These are phyloP conservation scores for Leptinotarsa rubiginosa DNA, from an alignment of 2,888 invertebrate genomes.

Conservation along the genomic window DNA sequence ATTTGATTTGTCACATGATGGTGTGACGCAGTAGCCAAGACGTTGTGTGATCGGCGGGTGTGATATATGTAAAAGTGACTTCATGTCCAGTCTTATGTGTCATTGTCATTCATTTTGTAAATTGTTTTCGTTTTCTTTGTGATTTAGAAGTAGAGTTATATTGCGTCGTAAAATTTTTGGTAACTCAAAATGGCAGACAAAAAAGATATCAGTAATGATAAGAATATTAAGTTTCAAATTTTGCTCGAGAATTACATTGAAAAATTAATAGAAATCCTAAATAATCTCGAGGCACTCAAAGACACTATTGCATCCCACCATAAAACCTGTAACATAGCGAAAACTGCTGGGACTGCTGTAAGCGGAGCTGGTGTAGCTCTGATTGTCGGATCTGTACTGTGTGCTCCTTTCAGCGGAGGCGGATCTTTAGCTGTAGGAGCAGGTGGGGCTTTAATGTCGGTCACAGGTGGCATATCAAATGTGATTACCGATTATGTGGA, in stretches of 20 bases:
- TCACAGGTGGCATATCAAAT: conserved; percentile 50
- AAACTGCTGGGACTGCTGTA: conserved; percentile 47
- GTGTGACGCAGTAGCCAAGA: no score
- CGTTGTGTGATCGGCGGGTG: no score
- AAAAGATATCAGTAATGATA: conserved; percentile 5
- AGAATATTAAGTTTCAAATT: conserved; percentile 39
- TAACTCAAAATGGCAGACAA: neutral
- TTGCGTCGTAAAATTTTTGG: conserved; percentile 4
- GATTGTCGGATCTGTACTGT: conserved; percentile 47
- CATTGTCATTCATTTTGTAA: neutral
- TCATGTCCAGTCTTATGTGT: neutral
- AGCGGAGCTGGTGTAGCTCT: conserved; percentile 50
- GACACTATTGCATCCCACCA: conserved; percentile 46
- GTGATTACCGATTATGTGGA: conserved; percentile 50
- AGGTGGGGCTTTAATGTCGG: conserved; percentile 52
- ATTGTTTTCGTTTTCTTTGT: neutral
- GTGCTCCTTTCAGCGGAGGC: conserved; percentile 48
- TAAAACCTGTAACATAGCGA: conserved; percentile 47
- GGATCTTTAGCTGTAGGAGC: conserved; percentile 48
- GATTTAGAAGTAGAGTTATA: neutral
- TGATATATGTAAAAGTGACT: no score
- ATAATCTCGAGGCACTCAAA: conserved; percentile 43
- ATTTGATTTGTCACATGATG: no score
- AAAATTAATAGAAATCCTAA: conserved; percentile 45
- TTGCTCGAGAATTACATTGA: conserved; percentile 46